Conservation (phyloP, 2,888 invertebrate genomes). For the Agrotis puta region DNA sequence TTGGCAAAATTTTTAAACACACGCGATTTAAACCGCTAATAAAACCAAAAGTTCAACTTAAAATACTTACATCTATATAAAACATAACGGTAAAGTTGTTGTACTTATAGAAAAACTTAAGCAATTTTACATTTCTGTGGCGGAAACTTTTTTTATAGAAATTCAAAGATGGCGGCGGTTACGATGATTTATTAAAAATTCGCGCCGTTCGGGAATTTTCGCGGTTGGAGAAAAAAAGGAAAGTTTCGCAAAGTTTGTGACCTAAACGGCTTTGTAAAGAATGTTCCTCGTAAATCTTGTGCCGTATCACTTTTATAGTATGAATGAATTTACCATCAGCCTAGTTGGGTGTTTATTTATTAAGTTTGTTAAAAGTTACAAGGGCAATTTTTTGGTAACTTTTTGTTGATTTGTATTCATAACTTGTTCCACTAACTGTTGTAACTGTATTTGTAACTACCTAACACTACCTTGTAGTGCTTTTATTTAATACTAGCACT, state of each 20-base stretch:
- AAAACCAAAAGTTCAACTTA: constrained; percentile 47
- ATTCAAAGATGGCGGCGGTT: constrained; percentile 61
- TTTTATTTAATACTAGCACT: no score
- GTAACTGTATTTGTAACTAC: no score
- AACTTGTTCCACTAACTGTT: no score
- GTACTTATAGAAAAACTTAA: constrained; percentile 59
- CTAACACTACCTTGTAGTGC: no score
- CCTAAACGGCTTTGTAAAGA: constrained; percentile 61
- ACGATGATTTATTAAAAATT: constrained; percentile 65
- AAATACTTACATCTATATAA: constrained; percentile 44
- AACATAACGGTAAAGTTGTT: constrained; percentile 48
- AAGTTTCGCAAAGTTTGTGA: constrained; percentile 58
- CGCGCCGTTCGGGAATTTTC: constrained; percentile 50
- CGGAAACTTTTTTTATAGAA: constrained; percentile 63
- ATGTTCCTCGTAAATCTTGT: constrained; percentile 61
- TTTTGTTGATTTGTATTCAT: constrained; percentile 6
- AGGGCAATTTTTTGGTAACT: background rate
- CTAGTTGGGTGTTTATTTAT: constrained; percentile 49
- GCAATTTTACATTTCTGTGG: constrained; percentile 59
- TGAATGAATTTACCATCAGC: constrained; percentile 46
- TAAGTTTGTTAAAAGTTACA: constrained; percentile 18
- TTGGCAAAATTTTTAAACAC: constrained; percentile 37
- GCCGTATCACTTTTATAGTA: constrained; percentile 52
- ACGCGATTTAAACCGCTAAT: constrained; percentile 43
- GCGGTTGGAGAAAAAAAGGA: constrained; percentile 48